Base-by-base conservation (phyloP, 2,797 vertebrate genomes). In the Erithacus rubecula region DNA sequence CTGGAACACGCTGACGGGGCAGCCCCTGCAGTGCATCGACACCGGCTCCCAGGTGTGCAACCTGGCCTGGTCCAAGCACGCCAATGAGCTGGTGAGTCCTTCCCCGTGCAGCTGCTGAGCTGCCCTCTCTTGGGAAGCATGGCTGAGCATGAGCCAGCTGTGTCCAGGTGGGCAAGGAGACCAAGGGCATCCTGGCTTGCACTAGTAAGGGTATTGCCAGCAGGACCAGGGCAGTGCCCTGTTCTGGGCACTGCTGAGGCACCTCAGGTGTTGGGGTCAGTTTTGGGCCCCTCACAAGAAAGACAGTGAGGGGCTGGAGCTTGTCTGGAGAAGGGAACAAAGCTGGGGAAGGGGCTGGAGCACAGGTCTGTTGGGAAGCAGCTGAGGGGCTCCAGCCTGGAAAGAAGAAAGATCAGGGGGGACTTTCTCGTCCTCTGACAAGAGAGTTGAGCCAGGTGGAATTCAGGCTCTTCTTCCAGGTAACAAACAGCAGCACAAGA, bases 61-160 rank as follows among this genome's bases (percentile, higher is more conserved):
- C 97, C 98, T 99, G 94, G 99, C 99, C 97, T 99, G 99, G 99
- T 99, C 99, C 49, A 99, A 99, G 89, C 99, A 99, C 20, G 99
- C 99, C 64, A 99, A 99, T 0, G 99, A 99, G 90, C 98, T 99
- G 95, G 99, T 99, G 95, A 97, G 99, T 96, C 53, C 76, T 37
- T 19, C 22, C 11, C 17, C 4, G 34, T 1, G 11, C 32, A 0
- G 9, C 82, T 44, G 52, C 77, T 5, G 4, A 15, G 65, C 67
- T 52, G 37, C 3, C 41, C 12, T 1, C 2, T 5, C 17, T 3
- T 4, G 2, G 17, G 64, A 67, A 15, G 27, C 1, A 0, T 14
- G 37, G 43, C 58, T 68, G 24, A 64, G 23, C 59, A 7, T 6
- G 15, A 77, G 21, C 65, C 51, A 10, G 9, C 9, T 36, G 44